A percentile compares a stretch with the other conserved stretches of the same genome.
phyloP scores from a whole-genome alignment of 2,888 invertebrate species.

The Ferrisia virgata region DNA sequence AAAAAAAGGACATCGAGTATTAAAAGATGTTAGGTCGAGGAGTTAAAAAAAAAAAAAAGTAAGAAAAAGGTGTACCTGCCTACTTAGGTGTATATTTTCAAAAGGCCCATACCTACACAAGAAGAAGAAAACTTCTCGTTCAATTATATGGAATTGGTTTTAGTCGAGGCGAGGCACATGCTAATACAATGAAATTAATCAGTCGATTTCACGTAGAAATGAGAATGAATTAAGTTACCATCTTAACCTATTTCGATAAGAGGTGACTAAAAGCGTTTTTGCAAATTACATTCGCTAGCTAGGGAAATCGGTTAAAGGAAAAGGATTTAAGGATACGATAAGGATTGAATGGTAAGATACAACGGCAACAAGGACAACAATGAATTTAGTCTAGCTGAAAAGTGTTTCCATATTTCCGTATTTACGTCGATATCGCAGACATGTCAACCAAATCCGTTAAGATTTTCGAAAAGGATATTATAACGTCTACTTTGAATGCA shows the following conservation, averaged over 20 bases:
- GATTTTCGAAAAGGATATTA: conserved; percentile 38
- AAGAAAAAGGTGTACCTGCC: neutral
- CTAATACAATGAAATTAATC: neutral
- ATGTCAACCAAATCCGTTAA: conserved; percentile 36
- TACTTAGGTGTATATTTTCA: too few species aligned
- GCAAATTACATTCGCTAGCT: conserved; percentile 26
- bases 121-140: neutral
- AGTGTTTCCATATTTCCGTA: conserved; percentile 30
- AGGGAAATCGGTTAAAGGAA: conserved; percentile 13
- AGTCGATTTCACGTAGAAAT: conserved; percentile 18
- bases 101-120: too few species aligned
- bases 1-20: neutral
- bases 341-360: conserved; percentile 14
- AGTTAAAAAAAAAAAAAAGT: too few species aligned
- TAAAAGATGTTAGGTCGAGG: neutral
- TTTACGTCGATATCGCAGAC: conserved; percentile 26
- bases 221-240: conserved; percentile 19
- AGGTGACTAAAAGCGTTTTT: conserved; percentile 24
- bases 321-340: conserved; percentile 30
- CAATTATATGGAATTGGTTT: neutral
- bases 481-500: conserved; percentile 31
- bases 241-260: conserved; percentile 23
- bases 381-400: conserved; percentile 28
- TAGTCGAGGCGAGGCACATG: neutral
- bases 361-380: conserved; percentile 21